Conservation (phyloP, 2,113 vertebrate species). For the Ammodytes marinus region DNA sequence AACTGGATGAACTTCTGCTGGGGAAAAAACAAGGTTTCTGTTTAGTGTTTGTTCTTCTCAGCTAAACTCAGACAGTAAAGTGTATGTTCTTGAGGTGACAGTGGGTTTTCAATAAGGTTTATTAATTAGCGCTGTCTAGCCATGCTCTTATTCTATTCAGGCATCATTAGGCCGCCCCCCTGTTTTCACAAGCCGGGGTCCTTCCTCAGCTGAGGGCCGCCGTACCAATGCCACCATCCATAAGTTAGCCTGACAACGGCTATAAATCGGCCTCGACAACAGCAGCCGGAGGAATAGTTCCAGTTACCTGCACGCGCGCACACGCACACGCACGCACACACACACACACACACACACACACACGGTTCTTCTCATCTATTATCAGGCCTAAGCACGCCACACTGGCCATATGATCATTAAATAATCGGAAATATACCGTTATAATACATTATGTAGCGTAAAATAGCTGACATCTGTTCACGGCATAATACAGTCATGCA, state of each 20-base stretch:
- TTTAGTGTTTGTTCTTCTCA: too few species aligned
- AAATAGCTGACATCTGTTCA: slow-evolving; percentile 66
- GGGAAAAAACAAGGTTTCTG: too few species aligned
- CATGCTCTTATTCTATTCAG: slow-evolving; percentile 77
- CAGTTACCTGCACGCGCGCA: slow-evolving; percentile 32
- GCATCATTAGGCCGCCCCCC: slow-evolving; percentile 75
- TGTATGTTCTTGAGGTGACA: slow-evolving; percentile 37
- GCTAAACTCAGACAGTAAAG: too few species aligned
- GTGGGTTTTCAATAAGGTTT: slow-evolving; percentile 67
- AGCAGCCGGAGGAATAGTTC: slow-evolving; percentile 42
- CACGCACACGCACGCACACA: slow-evolving; percentile 8
- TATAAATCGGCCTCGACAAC: not conserved
- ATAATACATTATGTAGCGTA: slow-evolving; percentile 33
- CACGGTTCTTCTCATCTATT: slow-evolving; percentile 9
- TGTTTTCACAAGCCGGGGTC: not conserved
- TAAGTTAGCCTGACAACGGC: slow-evolving; percentile 3
- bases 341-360: slow-evolving; percentile 27
- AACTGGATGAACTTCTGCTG: too few species aligned
- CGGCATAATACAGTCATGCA: slow-evolving; percentile 57
- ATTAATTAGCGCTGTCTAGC: slow-evolving; percentile 38
- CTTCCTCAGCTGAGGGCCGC: not conserved
- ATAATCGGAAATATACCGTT: slow-evolving; percentile 42
- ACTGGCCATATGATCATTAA: slow-evolving; percentile 55
- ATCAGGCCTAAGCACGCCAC: slow-evolving; percentile 10
- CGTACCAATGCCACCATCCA: not conserved